Conservation (phyloP, 1,140 invertebrate species). For the Eumeta japonica region DNA sequence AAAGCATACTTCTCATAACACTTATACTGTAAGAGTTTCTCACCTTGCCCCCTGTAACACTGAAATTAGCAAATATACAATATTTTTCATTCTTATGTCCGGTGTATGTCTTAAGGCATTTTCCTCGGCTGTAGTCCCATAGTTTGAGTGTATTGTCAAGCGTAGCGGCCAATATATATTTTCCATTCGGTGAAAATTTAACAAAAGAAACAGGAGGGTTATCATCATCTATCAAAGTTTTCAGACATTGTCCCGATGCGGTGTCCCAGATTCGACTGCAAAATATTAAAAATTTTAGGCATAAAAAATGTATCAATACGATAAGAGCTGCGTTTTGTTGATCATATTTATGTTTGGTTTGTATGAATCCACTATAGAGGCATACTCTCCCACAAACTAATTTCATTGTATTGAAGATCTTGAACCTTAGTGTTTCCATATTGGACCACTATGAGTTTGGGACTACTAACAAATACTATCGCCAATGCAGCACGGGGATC, state of each 20-base stretch:
- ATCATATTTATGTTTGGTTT: neutral
- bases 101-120: constrained; percentile 96
- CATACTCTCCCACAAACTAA: too few relatives aligned
- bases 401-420: too few relatives aligned
- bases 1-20: too few relatives aligned
- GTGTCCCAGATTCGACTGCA: constrained; percentile 99
- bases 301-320: too few relatives aligned
- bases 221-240: constrained; percentile 96
- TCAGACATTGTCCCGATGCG: constrained; percentile 97
- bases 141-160: constrained; percentile 97
- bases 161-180: constrained; percentile 97
- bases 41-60: constrained; percentile 98
- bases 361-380: too few relatives aligned
- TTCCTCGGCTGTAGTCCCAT: constrained; percentile 98
- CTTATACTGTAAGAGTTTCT: too few relatives aligned
- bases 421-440: too few relatives aligned
- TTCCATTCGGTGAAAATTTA: constrained; percentile 99
- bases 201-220: constrained; percentile 99
- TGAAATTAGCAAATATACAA: constrained; percentile 99
- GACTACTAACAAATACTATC: too few relatives aligned
- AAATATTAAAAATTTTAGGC: constrained; percentile 18
- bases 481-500: too few relatives aligned
- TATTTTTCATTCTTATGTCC: constrained; percentile 99
- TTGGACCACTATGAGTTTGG: too few relatives aligned
- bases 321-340: neutral